Evolutionary conservation across 2,888 invertebrate species (phyloP), one percentile per base, ranked within the genome.

Genomic region (Nymphalis polychloros): DNA sequence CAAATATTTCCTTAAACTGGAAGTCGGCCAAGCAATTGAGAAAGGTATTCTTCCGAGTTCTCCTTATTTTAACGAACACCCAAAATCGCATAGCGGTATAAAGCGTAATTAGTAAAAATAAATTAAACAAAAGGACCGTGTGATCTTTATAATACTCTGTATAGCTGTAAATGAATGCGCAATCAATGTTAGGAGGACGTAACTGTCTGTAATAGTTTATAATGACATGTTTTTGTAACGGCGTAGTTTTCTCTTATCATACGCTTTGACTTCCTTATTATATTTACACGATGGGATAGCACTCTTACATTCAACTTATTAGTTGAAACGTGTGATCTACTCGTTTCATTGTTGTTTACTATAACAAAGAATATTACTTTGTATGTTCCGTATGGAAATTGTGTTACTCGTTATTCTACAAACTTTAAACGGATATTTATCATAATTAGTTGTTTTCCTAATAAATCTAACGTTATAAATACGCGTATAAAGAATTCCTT

Each of bases 1-100:
- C 79, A 82, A 86, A 86, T 84, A 81, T 83, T 82, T 82, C 80
- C 79, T 82, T 81, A 78, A 79, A 35, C 79, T 87, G 86, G 83
- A 81, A 66, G 49, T 53, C 31, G 63, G 83, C 87, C 87, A 87
- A 81, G 75, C 71, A 73, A 74, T 73, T 55, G 60, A 75, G 78
- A 77, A 72, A 64, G 73, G 62, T 61, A 68, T 73, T 71, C 76
- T 76, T 79, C 74, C 69, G 74, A 75, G 76, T 31, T 59, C 50
- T 13, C 19, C n/a, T 60, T n/a, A 55, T 55, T 55, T 23, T 57
- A 57, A 65, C n/a, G 23, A 65, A 59, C 3, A 27, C 47, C 16
- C 31, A n/a, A 59, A 65, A 27, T 23, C n/a, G 46, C 47, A 19
- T 46, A 20, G 10, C 20, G 2, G 50, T 17, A 17, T 52, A 17